phyloP scores from a whole-genome alignment of 2,113 vertebrate genomes.

The Tauraco erythrolophus region DNA sequence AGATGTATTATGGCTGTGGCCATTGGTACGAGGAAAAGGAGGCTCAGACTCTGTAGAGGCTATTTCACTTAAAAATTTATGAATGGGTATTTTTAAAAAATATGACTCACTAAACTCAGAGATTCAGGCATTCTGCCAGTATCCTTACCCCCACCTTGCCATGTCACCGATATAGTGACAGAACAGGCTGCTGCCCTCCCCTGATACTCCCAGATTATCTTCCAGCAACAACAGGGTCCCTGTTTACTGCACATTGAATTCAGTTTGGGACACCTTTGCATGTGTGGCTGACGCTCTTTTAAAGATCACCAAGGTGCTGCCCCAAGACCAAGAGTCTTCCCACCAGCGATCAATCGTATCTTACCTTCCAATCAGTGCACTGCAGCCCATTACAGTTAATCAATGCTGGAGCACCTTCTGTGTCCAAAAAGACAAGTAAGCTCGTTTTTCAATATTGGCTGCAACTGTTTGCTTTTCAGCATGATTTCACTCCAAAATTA shows the following conservation, averaged over 20 bases:
- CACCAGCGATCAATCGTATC: not conserved
- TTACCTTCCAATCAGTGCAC: conserved; percentile 15
- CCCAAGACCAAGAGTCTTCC: not conserved
- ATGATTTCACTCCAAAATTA: not conserved
- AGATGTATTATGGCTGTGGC: not conserved
- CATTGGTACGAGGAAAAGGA: not conserved
- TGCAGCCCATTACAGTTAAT: conserved; percentile 23
- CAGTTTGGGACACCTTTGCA: not conserved
- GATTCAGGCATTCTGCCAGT: not conserved
- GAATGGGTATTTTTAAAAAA: not conserved
- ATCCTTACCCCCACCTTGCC: not conserved
- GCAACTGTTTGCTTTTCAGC: not conserved
- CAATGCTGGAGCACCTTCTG: conserved; percentile 15
- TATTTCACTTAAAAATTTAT: not conserved
- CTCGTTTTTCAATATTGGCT: conserved; percentile 20
- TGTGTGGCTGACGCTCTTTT: not conserved
- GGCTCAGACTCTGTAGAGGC: not conserved
- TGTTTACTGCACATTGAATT: not conserved
- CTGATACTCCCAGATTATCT: not conserved
- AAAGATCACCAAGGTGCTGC: not conserved
- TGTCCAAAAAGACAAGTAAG: conserved; percentile 19
- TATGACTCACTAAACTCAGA: not conserved
- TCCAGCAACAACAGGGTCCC: not conserved
- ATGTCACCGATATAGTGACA: rapidly evolving
- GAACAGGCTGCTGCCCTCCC: not conserved